Evolutionary conservation across 2,113 vertebrate genomes (phyloP).

Genomic region (Eulacestoma nigropectus): DNA sequence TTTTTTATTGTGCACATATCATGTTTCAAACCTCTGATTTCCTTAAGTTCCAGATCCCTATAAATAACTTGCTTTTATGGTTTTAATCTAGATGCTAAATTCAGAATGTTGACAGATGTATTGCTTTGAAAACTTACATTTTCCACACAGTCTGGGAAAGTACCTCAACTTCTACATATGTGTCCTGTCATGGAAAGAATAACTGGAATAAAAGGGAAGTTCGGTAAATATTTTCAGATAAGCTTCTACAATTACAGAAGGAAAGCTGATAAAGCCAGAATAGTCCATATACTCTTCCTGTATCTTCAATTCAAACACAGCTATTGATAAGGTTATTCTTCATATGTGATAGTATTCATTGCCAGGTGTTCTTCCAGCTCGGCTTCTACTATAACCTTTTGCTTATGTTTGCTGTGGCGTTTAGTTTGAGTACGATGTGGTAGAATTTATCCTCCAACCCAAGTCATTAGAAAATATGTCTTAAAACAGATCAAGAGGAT

Average conservation of each 20-base stretch:
- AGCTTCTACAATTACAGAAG: background rate
- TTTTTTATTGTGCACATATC: background rate
- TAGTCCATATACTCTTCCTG: background rate
- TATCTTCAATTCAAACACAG: background rate
- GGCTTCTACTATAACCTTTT: background rate
- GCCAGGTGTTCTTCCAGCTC: background rate
- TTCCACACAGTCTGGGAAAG: background rate
- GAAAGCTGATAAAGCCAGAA: background rate
- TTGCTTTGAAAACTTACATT: background rate
- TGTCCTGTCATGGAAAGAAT: background rate
- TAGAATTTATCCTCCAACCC: background rate
- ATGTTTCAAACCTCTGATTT: background rate
- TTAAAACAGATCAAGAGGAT: background rate
- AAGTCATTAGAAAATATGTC: background rate
- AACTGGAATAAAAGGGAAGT: background rate
- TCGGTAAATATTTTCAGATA: background rate
- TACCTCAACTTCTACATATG: background rate
- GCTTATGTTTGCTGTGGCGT: background rate
- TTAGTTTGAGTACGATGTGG: background rate
- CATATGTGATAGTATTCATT: background rate
- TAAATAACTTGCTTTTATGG: background rate
- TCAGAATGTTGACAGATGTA: background rate
- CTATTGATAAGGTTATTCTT: background rate
- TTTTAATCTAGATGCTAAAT: background rate
- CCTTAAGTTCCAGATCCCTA: background rate